Percentiles rank a stretch among this genome's conserved stretches.
Evolutionary conservation across 2,113 vertebrate genomes (phyloP).

Genomic region (Pteruthius melanotis): DNA sequence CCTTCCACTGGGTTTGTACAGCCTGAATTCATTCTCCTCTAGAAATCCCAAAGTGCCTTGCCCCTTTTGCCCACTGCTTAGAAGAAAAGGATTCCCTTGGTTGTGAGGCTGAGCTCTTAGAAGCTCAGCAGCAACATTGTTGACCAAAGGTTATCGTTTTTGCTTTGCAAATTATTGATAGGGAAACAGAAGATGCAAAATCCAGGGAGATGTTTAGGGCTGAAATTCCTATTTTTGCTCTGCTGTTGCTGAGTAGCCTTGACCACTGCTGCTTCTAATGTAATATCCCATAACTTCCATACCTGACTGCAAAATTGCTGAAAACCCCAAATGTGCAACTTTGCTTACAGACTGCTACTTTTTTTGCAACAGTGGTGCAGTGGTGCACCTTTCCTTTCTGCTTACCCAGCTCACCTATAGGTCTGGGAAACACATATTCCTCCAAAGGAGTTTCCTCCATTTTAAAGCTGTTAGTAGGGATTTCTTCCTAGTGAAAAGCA

Average conservation of each 20-base stretch:
- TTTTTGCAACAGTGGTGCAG: not conserved
- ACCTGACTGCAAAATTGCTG: not conserved
- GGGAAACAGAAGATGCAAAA: not conserved
- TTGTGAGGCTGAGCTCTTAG: not conserved
- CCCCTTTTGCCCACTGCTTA: not conserved
- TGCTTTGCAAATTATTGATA: slow-evolving; percentile 1
- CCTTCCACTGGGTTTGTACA: not conserved
- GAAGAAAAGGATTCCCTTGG: not conserved
- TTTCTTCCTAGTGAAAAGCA: not conserved
- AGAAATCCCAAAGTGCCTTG: not conserved
- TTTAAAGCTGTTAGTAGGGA: not conserved
- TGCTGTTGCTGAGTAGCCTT: not conserved
- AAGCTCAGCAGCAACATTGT: not conserved
- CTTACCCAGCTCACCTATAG: not conserved
- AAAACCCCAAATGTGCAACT: not conserved
- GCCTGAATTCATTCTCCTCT: not conserved
- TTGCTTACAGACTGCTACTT: not conserved
- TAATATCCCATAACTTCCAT: not conserved
- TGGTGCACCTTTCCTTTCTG: not conserved
- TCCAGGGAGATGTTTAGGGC: not conserved
- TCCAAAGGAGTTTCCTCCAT: not conserved
- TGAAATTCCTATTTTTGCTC: not conserved
- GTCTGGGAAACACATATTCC: not conserved
- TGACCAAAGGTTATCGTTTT: not conserved
- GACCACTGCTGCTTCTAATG: not conserved